Base-by-base conservation (phyloP, 2,797 vertebrate species). In the Graptemys geographica region DNA sequence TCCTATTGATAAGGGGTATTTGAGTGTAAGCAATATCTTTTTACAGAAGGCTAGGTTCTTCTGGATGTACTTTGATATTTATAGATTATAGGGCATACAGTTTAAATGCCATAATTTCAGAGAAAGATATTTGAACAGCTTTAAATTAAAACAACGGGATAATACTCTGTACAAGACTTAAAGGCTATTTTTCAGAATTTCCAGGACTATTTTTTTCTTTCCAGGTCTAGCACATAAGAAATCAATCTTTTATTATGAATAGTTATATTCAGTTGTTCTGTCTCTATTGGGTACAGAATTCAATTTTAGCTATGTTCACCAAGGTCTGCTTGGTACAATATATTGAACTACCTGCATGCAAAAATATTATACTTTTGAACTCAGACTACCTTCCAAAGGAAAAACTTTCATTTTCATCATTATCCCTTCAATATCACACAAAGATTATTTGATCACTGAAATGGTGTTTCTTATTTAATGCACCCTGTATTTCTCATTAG, bases 401-500 rank as follows among this genome's bases (percentile, higher is more conserved):
- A 83, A 83, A 47, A 53, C 62, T 25, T 81, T 87, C 1, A 4
- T 27, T 87, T 89, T 80, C 51, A 83, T 0, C 3, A 57, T 15
- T 31, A 41, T 56, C 16, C 6, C 47, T 2, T 31, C 79, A 62
- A 33, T 28, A 2, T 28, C 3, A 19, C 59, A 52, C 3, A 2
- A 31, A 16, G 0, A 1, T 18, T 4, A 5, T 52, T 41, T 76
- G 10, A 72, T 72, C 49, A 0, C n/a, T 79, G 10, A 83, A 31
- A 37, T 7, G 47, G 0, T 1, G 0, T 1, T 13, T 5, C 31
- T 11, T 57, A 44, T 59, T 86, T 86, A 23, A 87, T 83, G 4
- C 59, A 0, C 0, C 1, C 0, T 0, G 0, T n/a, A 18, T 2
- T 87, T 90, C 86, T 47, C 59, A 78, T 19, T 56, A 15, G 3